A percentile compares a stretch with the other conserved stretches of the same genome.
These are phyloP conservation scores for Anoncus sp. DNA, from an alignment of 2,888 invertebrate species.

Conservation along the genomic window DNA sequence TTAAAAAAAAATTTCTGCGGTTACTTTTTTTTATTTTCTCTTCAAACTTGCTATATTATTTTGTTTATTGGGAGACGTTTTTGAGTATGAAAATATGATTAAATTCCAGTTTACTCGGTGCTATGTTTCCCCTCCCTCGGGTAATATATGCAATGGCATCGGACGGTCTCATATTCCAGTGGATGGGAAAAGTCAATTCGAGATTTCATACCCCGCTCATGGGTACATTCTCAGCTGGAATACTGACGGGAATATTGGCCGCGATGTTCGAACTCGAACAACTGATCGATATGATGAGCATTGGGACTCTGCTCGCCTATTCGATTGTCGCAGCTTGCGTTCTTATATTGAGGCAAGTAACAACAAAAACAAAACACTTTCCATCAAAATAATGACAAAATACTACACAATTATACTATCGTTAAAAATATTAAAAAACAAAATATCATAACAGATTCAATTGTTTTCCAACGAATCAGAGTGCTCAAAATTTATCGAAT, in stretches of 20 bases:
- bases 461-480: too few relatives aligned
- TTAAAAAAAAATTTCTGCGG: too few relatives aligned
- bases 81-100: too few relatives aligned
- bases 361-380: slow-evolving; percentile 23
- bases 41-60: too few relatives aligned
- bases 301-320: slow-evolving; percentile 94
- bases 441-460: too few relatives aligned
- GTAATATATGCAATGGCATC: slow-evolving; percentile 95
- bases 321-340: slow-evolving; percentile 96
- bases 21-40: neutral
- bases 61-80: too few relatives aligned
- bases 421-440: too few relatives aligned
- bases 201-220: slow-evolving; percentile 90
- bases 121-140: slow-evolving; percentile 92
- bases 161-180: slow-evolving; percentile 91
- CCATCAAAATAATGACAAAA: too few relatives aligned
- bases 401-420: too few relatives aligned
- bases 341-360: slow-evolving; percentile 89
- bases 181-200: slow-evolving; percentile 88
- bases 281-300: slow-evolving; percentile 95
- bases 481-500: too few relatives aligned
- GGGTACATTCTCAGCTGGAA: slow-evolving; percentile 89
- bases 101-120: slow-evolving; percentile 90
- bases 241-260: slow-evolving; percentile 90
- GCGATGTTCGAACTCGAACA: slow-evolving; percentile 93